These are phyloP conservation scores for Onychostoma macrolepis DNA, from an alignment of 2,113 vertebrate species.

Conservation along the genomic window DNA sequence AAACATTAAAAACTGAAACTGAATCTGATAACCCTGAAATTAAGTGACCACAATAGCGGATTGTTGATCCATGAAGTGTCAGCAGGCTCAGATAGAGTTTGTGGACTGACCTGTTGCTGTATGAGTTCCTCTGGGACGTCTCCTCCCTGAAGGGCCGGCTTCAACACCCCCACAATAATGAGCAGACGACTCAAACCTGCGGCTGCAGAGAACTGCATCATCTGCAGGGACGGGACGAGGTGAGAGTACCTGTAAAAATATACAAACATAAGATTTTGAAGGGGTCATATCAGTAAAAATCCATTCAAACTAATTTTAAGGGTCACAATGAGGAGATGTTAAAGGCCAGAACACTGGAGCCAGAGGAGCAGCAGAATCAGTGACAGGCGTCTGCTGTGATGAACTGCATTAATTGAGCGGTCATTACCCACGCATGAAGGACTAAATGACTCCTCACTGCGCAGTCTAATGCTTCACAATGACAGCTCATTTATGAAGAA, in stretches of 20 bases:
- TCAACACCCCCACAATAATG: conserved; percentile 76
- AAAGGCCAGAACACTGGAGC: not conserved
- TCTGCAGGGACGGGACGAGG: conserved; percentile 76
- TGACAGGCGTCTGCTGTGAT: conserved; percentile 20
- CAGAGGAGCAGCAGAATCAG: not conserved
- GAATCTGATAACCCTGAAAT: not conserved
- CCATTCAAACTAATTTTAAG: not conserved
- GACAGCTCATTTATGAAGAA: conserved; percentile 42
- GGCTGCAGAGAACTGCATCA: conserved; percentile 79
- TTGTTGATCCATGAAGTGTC: not conserved
- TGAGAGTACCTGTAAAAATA: conserved; percentile 72
- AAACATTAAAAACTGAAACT: not conserved
- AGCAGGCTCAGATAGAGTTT: not conserved
- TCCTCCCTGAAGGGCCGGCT: conserved; percentile 69
- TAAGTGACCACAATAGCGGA: not conserved
- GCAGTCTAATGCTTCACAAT: conserved; percentile 28
- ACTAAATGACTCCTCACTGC: conserved; percentile 29
- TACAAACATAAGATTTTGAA: conserved; percentile 32
- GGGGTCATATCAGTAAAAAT: no score
- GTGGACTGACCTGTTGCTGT: conserved; percentile 76
- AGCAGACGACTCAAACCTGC: conserved; percentile 78
- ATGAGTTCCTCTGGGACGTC: conserved; percentile 73
- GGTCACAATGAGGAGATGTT: not conserved
- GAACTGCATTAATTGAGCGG: conserved; percentile 28
- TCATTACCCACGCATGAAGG: conserved; percentile 29